phyloP scores from a whole-genome alignment of 2,113 vertebrate genomes.

The Corythaeola cristata region DNA sequence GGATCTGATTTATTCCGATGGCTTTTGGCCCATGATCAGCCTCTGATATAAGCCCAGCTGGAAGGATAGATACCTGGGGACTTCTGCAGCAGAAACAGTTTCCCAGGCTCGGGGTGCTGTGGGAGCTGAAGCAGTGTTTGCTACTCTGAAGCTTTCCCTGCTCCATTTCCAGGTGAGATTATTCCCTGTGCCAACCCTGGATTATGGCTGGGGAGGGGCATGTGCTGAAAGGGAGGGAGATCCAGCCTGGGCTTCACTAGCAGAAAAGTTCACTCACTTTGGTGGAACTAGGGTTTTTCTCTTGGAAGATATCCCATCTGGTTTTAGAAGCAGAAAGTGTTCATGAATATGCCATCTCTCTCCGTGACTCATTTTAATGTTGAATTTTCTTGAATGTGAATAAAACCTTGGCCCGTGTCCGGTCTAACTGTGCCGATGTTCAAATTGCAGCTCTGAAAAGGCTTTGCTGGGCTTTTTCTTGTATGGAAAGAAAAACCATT shows the following conservation, averaged over 20 bases:
- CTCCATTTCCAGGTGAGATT: neutral
- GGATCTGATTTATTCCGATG: neutral
- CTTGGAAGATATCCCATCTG: neutral
- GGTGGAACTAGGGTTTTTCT: neutral
- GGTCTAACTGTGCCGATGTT: neutral
- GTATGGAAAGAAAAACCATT: neutral
- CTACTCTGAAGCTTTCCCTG: neutral
- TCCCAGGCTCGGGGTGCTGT: neutral
- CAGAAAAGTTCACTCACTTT: neutral
- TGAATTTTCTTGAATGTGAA: neutral
- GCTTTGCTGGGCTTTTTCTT: neutral
- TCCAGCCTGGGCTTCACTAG: neutral
- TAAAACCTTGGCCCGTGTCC: neutral
- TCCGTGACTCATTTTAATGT: neutral
- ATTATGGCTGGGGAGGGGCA: neutral
- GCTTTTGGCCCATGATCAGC: neutral
- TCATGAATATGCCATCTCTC: neutral
- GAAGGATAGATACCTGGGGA: neutral
- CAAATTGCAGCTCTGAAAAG: neutral
- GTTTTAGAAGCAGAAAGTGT: neutral
- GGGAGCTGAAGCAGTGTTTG: accelerated
- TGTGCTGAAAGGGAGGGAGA: neutral
- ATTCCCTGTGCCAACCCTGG: neutral
- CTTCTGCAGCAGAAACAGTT: neutral
- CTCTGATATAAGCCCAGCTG: neutral